Conservation (phyloP, 2,797 vertebrate species). For the Eremophila alpestris region DNA sequence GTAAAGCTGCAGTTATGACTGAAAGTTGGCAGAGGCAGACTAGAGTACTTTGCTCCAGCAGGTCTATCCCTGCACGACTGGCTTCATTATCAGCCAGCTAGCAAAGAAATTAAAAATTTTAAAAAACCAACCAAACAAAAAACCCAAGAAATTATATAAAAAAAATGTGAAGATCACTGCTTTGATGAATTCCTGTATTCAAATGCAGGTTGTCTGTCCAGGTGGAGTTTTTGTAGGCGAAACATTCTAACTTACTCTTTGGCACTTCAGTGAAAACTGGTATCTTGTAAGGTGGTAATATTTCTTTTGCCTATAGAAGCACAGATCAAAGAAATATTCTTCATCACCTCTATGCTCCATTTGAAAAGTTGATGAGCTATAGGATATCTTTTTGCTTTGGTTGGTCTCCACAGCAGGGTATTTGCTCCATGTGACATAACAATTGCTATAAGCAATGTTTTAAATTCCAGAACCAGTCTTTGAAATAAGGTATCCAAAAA, state of each 20-base stretch:
- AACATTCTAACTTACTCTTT: not conserved
- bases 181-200: not conserved
- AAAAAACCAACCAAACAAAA: not conserved
- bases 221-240: not conserved
- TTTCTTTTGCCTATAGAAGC: not conserved
- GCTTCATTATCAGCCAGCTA: not conserved
- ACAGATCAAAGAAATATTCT: conserved; percentile 36
- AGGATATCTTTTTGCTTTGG: conserved; percentile 17
- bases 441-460: conserved; percentile 3
- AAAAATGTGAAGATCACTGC: not conserved
- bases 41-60: not conserved
- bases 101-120: not conserved
- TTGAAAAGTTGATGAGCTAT: conserved; percentile 48
- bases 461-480: not conserved
- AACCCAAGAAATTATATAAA: not conserved
- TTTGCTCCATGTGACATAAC: not conserved
- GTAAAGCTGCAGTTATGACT: not conserved
- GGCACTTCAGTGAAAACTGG: not conserved
- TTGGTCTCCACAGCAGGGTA: not conserved
- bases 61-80: not conserved
- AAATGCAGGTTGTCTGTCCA: not conserved
- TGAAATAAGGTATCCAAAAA: not conserved
- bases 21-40: not conserved
- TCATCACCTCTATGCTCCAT: not conserved
- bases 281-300: not conserved